These are phyloP conservation scores for Daboia siamensis DNA, from an alignment of 2,113 vertebrate genomes.

Conservation along the genomic window DNA sequence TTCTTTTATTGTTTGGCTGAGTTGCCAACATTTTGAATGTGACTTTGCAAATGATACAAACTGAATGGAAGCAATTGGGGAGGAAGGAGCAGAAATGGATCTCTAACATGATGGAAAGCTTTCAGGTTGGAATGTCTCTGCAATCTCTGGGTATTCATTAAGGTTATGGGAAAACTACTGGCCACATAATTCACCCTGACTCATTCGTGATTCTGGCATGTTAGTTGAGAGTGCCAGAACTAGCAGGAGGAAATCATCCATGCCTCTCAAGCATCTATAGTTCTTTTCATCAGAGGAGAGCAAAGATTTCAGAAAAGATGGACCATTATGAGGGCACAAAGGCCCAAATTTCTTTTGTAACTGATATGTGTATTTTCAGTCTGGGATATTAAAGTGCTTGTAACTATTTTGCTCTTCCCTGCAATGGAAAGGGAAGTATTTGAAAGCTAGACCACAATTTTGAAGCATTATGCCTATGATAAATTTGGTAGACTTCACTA, in stretches of 20 bases:
- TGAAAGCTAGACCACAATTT: neutral
- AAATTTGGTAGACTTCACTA: neutral
- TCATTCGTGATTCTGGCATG: neutral
- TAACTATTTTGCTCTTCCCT: neutral
- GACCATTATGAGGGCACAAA: neutral
- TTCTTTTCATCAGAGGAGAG: neutral
- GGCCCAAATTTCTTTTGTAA: neutral
- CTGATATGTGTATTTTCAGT: neutral
- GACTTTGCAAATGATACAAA: slow-evolving; percentile 57
- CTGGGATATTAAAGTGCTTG: neutral
- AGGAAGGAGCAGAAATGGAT: neutral
- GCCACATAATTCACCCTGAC: neutral
- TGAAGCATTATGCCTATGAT: neutral
- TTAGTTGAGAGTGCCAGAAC: neutral
- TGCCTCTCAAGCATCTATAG: neutral
- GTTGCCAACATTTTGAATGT: slow-evolving; percentile 47
- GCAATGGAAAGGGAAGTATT: neutral
- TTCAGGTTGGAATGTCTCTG: neutral
- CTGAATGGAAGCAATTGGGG: neutral
- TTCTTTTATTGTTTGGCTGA: slow-evolving; percentile 50
- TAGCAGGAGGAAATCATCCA: neutral
- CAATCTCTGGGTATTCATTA: neutral
- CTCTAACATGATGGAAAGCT: neutral
- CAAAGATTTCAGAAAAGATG: neutral
- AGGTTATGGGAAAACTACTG: neutral